Evolutionary conservation across 2,888 invertebrate genomes (phyloP), one percentile per base, ranked within the genome.

Genomic region (Leptogaster cylindrica): DNA sequence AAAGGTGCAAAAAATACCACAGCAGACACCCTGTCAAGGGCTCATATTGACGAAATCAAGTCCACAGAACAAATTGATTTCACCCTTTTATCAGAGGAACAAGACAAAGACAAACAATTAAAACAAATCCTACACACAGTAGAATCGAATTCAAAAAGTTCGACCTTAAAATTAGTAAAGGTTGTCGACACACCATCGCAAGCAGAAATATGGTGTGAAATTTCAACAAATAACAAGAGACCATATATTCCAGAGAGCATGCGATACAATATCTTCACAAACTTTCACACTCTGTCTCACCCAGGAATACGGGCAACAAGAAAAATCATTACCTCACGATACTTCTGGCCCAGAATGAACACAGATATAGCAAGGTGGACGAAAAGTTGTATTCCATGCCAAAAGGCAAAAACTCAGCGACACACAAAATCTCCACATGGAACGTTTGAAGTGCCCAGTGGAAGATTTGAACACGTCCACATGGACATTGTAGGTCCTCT

Each of bases 401-500:
- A 51, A 3, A 51, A 51, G 28, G 25, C 27, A 5, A 31, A 51
- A 28, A 16, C 28, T 2, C 5, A n/a, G 27, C 25, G 51, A 1
- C 14, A 28, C 2, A 51, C 27, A 28, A 12, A 6, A 0, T 51
- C 51, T 4, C 16, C 31, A 7, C 5, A 51, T 51, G 28, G 28
- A 12, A 27, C 6, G 7, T 31, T 51, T 8, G 51, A 6, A 28
- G 28, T 12, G 28, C 51, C 51, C 4, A 25, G 16, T 20, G 44
- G 18, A n/a, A 44, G 69, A 12, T 71, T 71, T 14, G 28, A 65
- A 3, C 58, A 68, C 23, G 27, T 71, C 3, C 61, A 68, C 25
- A 52, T 70, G 2, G 70, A 71, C 25, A n/a, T 68, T 0, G 58
- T 71, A 14, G 63, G 69, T 2, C 67, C 69, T 16, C 16, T 52